Evolutionary conservation across 2,113 vertebrate species (phyloP).

Genomic region (Hyperoodon ampullatus): DNA sequence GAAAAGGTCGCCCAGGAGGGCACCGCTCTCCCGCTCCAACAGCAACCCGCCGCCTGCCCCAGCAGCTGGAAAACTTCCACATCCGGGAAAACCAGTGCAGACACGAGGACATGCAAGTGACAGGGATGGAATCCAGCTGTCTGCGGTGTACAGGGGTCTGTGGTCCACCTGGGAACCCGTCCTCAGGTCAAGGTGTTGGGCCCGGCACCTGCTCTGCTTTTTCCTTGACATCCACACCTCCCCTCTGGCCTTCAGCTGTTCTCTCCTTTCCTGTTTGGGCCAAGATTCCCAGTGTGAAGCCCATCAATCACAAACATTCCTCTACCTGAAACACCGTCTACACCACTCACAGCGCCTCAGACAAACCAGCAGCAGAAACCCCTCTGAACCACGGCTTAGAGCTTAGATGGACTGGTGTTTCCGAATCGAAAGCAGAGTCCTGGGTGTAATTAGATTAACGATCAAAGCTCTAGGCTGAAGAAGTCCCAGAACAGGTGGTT

Average conservation of each 20-base stretch:
- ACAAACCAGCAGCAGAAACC: accelerated
- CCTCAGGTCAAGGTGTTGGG: accelerated
- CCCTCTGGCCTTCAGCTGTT: not conserved
- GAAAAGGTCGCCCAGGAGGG: not conserved
- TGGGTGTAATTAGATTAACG: no score
- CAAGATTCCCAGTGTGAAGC: accelerated
- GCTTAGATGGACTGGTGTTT: accelerated
- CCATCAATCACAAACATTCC: accelerated
- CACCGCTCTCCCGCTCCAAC: not conserved
- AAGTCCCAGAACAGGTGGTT: not conserved
- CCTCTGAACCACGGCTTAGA: accelerated
- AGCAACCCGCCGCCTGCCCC: not conserved
- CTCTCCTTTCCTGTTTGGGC: not conserved
- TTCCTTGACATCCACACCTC: accelerated
- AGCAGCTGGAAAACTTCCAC: not conserved
- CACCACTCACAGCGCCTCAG: accelerated
- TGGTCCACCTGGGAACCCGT: accelerated
- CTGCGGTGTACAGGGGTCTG: not conserved
- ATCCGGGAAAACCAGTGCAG: accelerated
- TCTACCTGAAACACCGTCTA: not conserved
- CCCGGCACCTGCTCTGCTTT: accelerated
- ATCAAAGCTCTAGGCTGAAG: accelerated
- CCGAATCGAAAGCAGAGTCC: not conserved
- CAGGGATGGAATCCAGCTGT: accelerated
- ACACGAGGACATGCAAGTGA: accelerated